phyloP scores from a whole-genome alignment of 2,888 invertebrate genomes.

The Melinaea menophilus region DNA sequence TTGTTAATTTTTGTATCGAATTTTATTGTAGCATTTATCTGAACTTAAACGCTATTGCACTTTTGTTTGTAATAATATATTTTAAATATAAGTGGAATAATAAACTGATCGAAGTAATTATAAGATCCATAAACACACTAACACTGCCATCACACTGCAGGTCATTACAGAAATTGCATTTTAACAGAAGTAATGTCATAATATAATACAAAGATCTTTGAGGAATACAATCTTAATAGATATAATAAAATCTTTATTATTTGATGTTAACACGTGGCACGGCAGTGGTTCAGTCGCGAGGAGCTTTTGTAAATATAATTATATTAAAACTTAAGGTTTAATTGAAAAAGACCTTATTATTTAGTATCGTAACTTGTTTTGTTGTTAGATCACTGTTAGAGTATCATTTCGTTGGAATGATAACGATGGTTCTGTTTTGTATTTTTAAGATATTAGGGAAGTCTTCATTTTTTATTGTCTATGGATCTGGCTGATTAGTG shows the following conservation, averaged over 20 bases:
- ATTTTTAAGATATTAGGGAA: no score
- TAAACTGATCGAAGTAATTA: no score
- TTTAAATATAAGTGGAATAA: no score
- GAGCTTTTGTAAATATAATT: no score
- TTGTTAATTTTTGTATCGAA: conserved; percentile 16
- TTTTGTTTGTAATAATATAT: no score
- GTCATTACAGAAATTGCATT: conserved; percentile 2
- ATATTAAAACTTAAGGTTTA: not conserved
- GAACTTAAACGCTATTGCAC: no score
- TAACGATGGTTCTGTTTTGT: not conserved
- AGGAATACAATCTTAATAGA: no score
- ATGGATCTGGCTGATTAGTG: not conserved
- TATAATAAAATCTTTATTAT: no score
- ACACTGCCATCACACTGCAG: conserved; percentile 3
- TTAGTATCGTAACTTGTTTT: not conserved
- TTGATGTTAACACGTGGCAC: no score
- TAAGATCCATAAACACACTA: not conserved
- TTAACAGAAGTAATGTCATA: not conserved
- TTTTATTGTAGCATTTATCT: conserved; percentile 3
- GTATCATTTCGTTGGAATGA: not conserved
- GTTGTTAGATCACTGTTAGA: not conserved
- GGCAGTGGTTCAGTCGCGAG: no score
- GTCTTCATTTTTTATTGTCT: no score
- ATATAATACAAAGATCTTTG: no score
- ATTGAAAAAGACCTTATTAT: not conserved